Base-by-base conservation (phyloP, 2,888 invertebrate species). In the Chorisops tibialis region DNA sequence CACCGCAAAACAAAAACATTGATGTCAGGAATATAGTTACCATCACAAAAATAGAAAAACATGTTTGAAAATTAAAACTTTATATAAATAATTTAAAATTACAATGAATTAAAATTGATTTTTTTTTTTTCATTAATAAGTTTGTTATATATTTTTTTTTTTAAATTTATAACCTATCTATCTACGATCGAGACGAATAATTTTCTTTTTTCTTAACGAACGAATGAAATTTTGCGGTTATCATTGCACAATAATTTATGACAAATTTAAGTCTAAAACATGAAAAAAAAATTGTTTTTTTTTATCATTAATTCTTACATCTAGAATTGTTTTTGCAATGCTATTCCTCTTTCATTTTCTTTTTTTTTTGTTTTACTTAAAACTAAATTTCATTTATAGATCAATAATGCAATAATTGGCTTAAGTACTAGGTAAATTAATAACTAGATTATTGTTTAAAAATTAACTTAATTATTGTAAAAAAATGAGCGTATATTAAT, bases 401-500 rank as follows among this genome's bases (percentile, higher is more conserved):
- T 49, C 30, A 30, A 14, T 50, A 37, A 51, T 51, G 37, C 37
- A 37, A 22, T 51, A 37, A 51, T 37, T 37, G 51, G 18, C 51
- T 51, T 51, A 51, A 51, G 38, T 37, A 37, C 51, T 51, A 51
- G 11, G 9, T 19, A 51, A 51, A 51, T 51, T 51, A 51, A 37
- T 18, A 11, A 12, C 41, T 54, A 54, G 14, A 39, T 54, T 54
- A 54, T 24, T 14, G 6, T 39, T n/a, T 41, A 54, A 9, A 3
- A 47, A 41, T 51, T 39, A 54, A 22, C 19, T 54, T 47, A n/a
- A 12, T n/a, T 47, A 41, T 22, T 54, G 52, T 54, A 54, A 39
- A 54, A n/a, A 54, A 54, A 48, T 19, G 52, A 54, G 52, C 52
- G 39, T 54, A 54, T n/a, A 54, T 22, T 12, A 39, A 19, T 43